Evolutionary conservation across 2,888 invertebrate genomes (phyloP).

Genomic region (Amblyjoppa fuscipennis): DNA sequence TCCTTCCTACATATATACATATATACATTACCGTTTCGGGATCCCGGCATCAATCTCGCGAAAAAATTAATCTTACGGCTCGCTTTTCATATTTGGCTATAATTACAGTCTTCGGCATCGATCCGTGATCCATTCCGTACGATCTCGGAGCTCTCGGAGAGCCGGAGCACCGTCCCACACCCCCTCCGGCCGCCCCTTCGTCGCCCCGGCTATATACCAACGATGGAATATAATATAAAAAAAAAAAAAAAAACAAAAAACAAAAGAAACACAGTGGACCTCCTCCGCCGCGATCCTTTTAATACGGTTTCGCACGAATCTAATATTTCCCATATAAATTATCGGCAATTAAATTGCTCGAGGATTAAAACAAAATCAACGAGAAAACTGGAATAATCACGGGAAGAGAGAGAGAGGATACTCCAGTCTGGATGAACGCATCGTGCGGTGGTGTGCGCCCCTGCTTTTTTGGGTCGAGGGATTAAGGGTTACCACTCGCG

Average conservation of each 20-base stretch:
- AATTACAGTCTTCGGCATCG: slow-evolving; percentile 83
- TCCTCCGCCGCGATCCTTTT: slow-evolving; percentile 72
- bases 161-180: slow-evolving; percentile 43
- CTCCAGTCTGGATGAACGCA: slow-evolving; percentile 2
- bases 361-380: slow-evolving; percentile 74
- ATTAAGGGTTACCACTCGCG: slow-evolving; percentile 68
- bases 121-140: slow-evolving; percentile 78
- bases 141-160: slow-evolving; percentile 52
- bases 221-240: slow-evolving; percentile 17
- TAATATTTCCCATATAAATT: slow-evolving; percentile 85
- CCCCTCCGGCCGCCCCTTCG: slow-evolving; percentile 60
- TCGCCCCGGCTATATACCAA: slow-evolving; percentile 50
- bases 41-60: slow-evolving; percentile 85
- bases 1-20: slow-evolving; percentile 67
- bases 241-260: slow-evolving; percentile 18
- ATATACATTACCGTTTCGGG: slow-evolving; percentile 75
- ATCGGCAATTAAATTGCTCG: slow-evolving; percentile 84
- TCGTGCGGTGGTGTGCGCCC: slow-evolving; percentile 12
- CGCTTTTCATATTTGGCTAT: slow-evolving; percentile 85
- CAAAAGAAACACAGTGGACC: slow-evolving; percentile 7
- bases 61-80: slow-evolving; percentile 84
- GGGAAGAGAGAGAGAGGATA: slow-evolving; percentile 24
- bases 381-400: slow-evolving; percentile 69
- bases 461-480: slow-evolving; percentile 52
- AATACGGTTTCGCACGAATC: slow-evolving; percentile 85